Evolutionary conservation across 2,888 invertebrate genomes (phyloP), one percentile per base, ranked within the genome.

Genomic region (Campoplex capitator): DNA sequence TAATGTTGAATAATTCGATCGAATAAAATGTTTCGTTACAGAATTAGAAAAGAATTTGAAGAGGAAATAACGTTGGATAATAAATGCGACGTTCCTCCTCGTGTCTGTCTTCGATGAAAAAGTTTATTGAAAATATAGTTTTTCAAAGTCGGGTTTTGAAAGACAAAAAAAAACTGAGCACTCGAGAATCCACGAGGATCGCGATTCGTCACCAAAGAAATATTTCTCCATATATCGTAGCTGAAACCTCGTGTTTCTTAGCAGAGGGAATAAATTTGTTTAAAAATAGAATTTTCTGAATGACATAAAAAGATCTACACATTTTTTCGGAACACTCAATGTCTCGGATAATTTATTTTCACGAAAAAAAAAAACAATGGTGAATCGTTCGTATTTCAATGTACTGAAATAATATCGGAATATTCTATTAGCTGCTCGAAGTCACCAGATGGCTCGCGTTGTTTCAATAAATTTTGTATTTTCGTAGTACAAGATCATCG

Each of bases 361-460:
- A 18, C 13, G 51, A 32, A 13, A 51, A 2, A 16, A 16, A 45
- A 71, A 71, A 71, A 71, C 8, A 51, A 71, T 16, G 28, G 32
- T 51, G 18, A 28, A 7, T 9, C 7, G 18, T 38, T 16, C 16
- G 11, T 74, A 58, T 38, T n/a, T 16, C n/a, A 16, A 32, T 62
- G 42, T 16, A 70, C 38, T 0, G 13, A 28, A 16, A 65, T 42
- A 65, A 32, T 65, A 23, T 23, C 23, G 18, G 23, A 51, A 77
- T 13, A 32, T 51, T 74, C 42, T 23, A 70, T 38, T 65, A 13
- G 65, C 16, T 28, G 65, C 32, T 80, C 71, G n/a, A 65, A 75
- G 32, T 28, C 70, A 68, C 51, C 80, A 80, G 45, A 70, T 76
- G 80, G 70, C 51, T 16, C 32, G 18, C 45, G 32, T 74, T 23